Conservation (phyloP, 2,888 invertebrate genomes). For the Nasonia oneida region DNA sequence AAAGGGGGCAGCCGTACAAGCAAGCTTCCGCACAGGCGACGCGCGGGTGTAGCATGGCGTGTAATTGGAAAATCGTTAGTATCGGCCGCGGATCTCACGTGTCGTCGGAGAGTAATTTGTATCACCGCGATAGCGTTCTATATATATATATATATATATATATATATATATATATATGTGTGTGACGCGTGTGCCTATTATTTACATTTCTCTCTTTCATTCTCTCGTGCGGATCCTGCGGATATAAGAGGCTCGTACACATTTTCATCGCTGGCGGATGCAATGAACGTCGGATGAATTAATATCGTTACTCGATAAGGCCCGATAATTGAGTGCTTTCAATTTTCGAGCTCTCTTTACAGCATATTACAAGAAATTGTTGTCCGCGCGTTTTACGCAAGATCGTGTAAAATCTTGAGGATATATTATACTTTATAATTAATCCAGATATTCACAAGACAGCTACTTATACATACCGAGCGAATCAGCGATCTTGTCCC, state of each 20-base stretch:
- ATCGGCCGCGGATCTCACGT: constrained; percentile 68
- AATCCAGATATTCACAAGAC: constrained; percentile 16
- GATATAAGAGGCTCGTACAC: constrained; percentile 6
- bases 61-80: constrained; percentile 79
- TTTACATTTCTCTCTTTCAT: background rate
- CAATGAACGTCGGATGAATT: constrained; percentile 64
- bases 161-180: background rate
- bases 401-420: background rate
- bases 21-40: background rate
- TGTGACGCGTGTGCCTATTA: background rate
- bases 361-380: background rate
- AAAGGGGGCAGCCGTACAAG: background rate
- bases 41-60: constrained; percentile 65
- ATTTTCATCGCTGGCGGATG: constrained; percentile 60
- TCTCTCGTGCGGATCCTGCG: background rate
- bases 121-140: constrained; percentile 46
- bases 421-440: background rate
- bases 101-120: constrained; percentile 69
- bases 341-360: constrained; percentile 38
- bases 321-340: constrained; percentile 57
- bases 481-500: constrained; percentile 71
- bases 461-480: constrained; percentile 63
- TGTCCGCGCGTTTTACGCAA: background rate
- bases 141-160: background rate
- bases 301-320: constrained; percentile 61